Evolutionary conservation across 2,888 invertebrate genomes (phyloP), one percentile per base, ranked within the genome.

Genomic region (Elmis aenea): DNA sequence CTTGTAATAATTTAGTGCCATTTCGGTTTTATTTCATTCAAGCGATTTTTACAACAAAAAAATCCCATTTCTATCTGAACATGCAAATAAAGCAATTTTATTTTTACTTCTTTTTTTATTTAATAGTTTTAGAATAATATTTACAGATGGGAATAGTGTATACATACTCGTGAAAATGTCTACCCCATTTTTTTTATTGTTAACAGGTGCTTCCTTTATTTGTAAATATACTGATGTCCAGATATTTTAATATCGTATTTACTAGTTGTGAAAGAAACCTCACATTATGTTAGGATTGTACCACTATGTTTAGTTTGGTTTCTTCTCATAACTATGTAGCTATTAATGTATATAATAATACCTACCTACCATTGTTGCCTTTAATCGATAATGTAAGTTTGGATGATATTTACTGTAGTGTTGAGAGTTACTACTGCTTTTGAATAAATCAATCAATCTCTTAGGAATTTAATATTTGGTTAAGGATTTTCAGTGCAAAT

Each of bases 121-220:
- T n/a, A n/a, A n/a, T n/a, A n/a, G n/a, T n/a, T n/a, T n/a, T n/a
- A n/a, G n/a, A n/a, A n/a, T n/a, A n/a, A n/a, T n/a, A n/a, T n/a
- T n/a, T n/a, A n/a, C n/a, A n/a, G n/a, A n/a, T n/a, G n/a, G n/a
- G n/a, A n/a, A n/a, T n/a, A n/a, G n/a, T n/a, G n/a, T n/a, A n/a
- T n/a, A n/a, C n/a, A n/a, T n/a, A n/a, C n/a, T n/a, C n/a, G n/a
- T n/a, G n/a, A n/a, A n/a, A n/a, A n/a, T n/a, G n/a, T n/a, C n/a
- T n/a, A n/a, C n/a, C n/a, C n/a, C n/a, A n/a, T n/a, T n/a, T n/a
- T n/a, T n/a, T n/a, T 29, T 32, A 27, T 33, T 30, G 23, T 31
- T 36, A 46, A 44, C 45, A 48, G 48, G 48, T 48, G 48, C 48
- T 48, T 48, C 48, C 36, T 26, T 37, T 33, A 42, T 29, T 35